Evolutionary conservation across 1,140 invertebrate species (phyloP).

Genomic region (Gryllus bimaculatus): DNA sequence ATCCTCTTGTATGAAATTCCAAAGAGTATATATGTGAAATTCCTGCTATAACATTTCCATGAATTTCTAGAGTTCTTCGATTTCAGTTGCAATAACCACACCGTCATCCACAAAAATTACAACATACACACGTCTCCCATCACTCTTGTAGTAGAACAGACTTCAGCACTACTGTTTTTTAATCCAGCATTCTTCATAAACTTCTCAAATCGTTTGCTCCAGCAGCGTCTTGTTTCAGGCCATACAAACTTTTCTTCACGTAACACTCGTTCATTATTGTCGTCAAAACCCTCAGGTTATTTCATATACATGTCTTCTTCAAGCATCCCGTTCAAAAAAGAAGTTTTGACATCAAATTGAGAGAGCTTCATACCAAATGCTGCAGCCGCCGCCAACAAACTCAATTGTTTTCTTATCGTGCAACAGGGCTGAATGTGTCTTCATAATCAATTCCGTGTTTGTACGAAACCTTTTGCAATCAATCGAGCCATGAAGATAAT

Average conservation of each 20-base stretch:
- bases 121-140: too few relatives aligned
- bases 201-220: constrained; percentile 32
- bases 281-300: constrained; percentile 33
- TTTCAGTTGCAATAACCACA: too few relatives aligned
- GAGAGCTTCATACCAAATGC: constrained; percentile 26
- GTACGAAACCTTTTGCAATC: constrained; percentile 27
- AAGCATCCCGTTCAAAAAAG: constrained; percentile 34
- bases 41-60: too few relatives aligned
- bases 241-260: constrained; percentile 35
- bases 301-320: constrained; percentile 38
- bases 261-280: constrained; percentile 24
- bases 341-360: constrained; percentile 32
- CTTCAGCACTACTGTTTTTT: too few relatives aligned
- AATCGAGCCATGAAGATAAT: constrained; percentile 29
- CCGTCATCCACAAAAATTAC: too few relatives aligned
- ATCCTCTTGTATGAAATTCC: too few relatives aligned
- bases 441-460: constrained; percentile 28
- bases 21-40: too few relatives aligned
- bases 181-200: too few relatives aligned
- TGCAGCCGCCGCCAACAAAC: constrained; percentile 25
- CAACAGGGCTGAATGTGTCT: constrained; percentile 31
- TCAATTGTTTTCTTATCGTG: constrained; percentile 26
- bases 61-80: too few relatives aligned
- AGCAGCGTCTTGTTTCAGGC: constrained; percentile 35
- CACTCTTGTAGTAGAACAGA: too few relatives aligned